These are phyloP conservation scores for Calyptomena viridis DNA, from an alignment of 2,113 vertebrate genomes.

Conservation along the genomic window DNA sequence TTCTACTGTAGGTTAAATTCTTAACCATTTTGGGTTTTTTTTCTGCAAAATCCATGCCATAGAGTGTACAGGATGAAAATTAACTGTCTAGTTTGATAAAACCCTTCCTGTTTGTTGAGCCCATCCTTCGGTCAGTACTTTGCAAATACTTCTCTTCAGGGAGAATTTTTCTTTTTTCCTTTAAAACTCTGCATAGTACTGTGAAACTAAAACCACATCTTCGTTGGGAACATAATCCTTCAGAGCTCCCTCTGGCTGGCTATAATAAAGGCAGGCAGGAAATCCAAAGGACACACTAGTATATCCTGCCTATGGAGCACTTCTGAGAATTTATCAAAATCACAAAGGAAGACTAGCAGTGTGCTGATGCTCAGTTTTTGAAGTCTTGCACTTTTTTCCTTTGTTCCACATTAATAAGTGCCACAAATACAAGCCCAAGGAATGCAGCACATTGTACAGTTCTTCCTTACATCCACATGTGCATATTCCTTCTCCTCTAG, in stretches of 20 bases:
- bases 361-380: background rate
- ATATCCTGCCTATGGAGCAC: fast-evolving
- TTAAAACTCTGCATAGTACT: background rate
- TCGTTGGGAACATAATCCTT: background rate
- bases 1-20: background rate
- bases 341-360: background rate
- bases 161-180: background rate
- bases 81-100: background rate
- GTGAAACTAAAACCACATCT: background rate
- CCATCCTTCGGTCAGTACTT: background rate
- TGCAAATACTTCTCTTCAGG: background rate
- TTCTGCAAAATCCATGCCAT: background rate
- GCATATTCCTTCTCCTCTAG: background rate
- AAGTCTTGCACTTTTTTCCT: background rate
- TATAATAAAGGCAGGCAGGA: background rate
- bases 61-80: background rate
- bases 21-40: background rate
- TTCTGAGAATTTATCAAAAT: background rate
- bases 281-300: background rate
- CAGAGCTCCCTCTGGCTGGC: background rate
- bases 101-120: background rate
- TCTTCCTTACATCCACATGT: background rate
- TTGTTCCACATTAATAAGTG: background rate
- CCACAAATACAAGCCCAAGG: background rate
- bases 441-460: background rate